Evolutionary conservation across 2,113 vertebrate species (phyloP), one percentile per base, ranked within the genome.

Genomic region (Brienomyrus longianalis): DNA sequence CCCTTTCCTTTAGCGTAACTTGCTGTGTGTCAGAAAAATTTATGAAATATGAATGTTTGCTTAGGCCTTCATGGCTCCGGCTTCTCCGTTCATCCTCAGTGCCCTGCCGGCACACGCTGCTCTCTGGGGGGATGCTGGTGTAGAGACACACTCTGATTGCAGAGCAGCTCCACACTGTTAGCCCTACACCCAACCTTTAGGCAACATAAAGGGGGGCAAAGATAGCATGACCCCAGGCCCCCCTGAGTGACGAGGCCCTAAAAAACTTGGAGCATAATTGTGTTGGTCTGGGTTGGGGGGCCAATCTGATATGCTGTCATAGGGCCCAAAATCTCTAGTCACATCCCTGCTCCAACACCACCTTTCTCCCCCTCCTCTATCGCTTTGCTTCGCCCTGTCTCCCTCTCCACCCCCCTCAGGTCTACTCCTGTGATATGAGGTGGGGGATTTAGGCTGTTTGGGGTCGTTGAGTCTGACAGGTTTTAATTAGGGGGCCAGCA

Each of bases 401-500:
- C 86, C 31, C 39, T 17, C 86, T 59, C 51, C 59, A 19, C 45
- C 43, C 45, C 87, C 0, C 87, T 62, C n/a, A 56, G 27, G 8
- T 21, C 87, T 23, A 23, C 59, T 62, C 43, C 5, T 90, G 70
- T 83, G 70, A 62, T 74, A 21, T 83, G 39, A 39, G 66, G 70
- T 31, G 87, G 35, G 35, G 77, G 70, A 77, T 90, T 77, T 70
- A 31, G 48, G 31, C 59, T 52, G 86, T 80, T 74, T 70, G 48
- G 27, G n/a, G 45, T 59, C 47, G 31, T 66, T 66, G 23, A 17
- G 39, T 90, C 86, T 54, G 86, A 90, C 89, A 83, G 31, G 90
- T 88, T 90, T 90, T 90, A 88, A 90, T 90, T 83, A 88, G 70
- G 50, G n/a, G 50, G 8, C 84, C 89, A 31, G 77, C 11, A 80